phyloP scores from a whole-genome alignment of 1,140 invertebrate species.

The Sesamia nonagrioides region DNA sequence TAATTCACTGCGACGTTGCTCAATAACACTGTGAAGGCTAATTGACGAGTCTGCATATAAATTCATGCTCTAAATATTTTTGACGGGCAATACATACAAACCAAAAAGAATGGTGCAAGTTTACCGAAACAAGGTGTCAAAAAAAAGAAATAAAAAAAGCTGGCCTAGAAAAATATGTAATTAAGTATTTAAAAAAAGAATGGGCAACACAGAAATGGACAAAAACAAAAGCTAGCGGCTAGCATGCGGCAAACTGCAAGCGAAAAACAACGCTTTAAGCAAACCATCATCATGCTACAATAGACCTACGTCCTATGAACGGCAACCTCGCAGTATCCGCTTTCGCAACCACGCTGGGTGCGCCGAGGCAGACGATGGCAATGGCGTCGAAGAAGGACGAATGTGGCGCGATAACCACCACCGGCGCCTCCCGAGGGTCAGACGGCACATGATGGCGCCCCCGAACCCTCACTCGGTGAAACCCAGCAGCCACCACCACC shows the following conservation, averaged over 20 bases:
- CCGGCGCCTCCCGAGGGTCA: constrained; percentile 91
- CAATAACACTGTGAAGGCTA: constrained; percentile 34
- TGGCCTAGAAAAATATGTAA: not conserved
- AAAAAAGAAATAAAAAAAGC: not conserved
- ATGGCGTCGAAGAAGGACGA: constrained; percentile 97
- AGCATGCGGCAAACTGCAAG: constrained; percentile 11
- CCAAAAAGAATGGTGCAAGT: not conserved
- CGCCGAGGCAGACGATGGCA: constrained; percentile 92
- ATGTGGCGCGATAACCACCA: constrained; percentile 96
- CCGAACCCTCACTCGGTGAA: constrained; percentile 88
- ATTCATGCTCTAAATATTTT: constrained; percentile 39
- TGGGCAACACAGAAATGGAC: not conserved
- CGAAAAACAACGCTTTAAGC: not conserved
- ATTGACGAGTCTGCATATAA: constrained; percentile 14
- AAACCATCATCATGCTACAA: constrained; percentile 24
- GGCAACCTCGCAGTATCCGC: constrained; percentile 93
- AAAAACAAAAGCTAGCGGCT: constrained; percentile 15
- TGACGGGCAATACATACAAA: not conserved
- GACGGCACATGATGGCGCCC: constrained; percentile 68
- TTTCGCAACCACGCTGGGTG: constrained; percentile 96
- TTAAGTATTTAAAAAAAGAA: not conserved
- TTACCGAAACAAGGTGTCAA: not conserved
- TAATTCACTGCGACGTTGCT: constrained; percentile 15
- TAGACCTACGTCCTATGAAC: constrained; percentile 94
- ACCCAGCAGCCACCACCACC: constrained; percentile 93